phyloP scores from a whole-genome alignment of 2,113 vertebrate species.

The Muntiacus muntjak region DNA sequence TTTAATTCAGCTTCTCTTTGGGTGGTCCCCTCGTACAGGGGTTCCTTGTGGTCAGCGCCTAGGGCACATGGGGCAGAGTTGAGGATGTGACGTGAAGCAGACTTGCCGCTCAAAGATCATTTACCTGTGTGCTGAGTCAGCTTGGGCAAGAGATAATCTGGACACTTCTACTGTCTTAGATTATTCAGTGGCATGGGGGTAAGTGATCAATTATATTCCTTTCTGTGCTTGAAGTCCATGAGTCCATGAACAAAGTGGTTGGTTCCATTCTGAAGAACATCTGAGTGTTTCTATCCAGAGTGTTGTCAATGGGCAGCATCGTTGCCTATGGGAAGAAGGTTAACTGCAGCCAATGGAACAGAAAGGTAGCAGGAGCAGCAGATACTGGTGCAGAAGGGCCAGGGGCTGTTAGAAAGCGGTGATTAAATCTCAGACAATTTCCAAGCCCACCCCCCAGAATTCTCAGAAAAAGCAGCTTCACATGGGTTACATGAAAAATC shows the following conservation, averaged over 20 bases:
- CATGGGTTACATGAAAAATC: neutral
- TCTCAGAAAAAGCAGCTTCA: neutral
- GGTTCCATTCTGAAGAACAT: neutral
- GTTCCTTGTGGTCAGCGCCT: neutral
- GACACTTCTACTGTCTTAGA: neutral
- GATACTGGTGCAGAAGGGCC: neutral
- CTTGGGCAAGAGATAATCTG: neutral
- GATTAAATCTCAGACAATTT: neutral
- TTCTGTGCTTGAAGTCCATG: neutral
- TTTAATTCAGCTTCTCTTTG: neutral
- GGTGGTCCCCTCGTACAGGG: neutral
- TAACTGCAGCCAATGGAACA: neutral
- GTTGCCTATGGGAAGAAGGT: neutral
- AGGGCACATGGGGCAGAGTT: neutral
- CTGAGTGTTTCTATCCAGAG: neutral
- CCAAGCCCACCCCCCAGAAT: neutral
- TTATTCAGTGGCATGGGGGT: neutral
- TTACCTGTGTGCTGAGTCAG: neutral
- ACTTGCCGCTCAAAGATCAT: neutral
- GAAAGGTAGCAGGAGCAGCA: neutral
- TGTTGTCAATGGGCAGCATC: neutral
- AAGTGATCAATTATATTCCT: neutral
- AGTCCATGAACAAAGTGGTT: neutral
- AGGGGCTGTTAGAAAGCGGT: neutral
- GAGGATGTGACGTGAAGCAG: neutral